phyloP scores from a whole-genome alignment of 2,113 vertebrate species.

The Chaetodon auriga region DNA sequence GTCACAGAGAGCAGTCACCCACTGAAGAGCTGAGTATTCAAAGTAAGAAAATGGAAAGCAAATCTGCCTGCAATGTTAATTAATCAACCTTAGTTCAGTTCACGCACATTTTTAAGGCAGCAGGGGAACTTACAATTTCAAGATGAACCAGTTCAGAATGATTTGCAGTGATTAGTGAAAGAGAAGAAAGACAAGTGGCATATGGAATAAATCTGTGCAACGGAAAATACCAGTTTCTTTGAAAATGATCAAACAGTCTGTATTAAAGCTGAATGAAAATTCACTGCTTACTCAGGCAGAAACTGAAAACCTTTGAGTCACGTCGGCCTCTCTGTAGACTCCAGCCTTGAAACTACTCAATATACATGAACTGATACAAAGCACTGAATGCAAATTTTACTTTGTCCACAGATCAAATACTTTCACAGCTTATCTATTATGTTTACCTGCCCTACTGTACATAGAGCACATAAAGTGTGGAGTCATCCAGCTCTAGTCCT shows the following conservation, averaged over 20 bases:
- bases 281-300: background rate
- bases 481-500: background rate
- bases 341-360: slow-evolving; percentile 7
- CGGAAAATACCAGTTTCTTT: slow-evolving; percentile 14
- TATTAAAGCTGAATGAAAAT: slow-evolving; percentile 20
- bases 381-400: background rate
- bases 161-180: background rate
- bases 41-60: background rate
- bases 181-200: background rate
- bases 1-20: too few relatives aligned
- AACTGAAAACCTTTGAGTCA: slow-evolving; percentile 10
- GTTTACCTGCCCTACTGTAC: background rate
- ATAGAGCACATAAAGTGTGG: background rate
- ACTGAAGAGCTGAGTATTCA: too few relatives aligned
- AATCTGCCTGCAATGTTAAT: background rate
- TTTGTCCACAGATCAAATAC: slow-evolving; percentile 19
- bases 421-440: slow-evolving; percentile 12
- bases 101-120: background rate
- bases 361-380: slow-evolving; percentile 28
- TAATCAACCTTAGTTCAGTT: too few relatives aligned
- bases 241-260: slow-evolving; percentile 34
- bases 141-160: background rate
- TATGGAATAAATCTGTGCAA: slow-evolving; percentile 10
- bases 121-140: background rate
- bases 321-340: background rate